Percentiles rank a stretch among this genome's conserved stretches.
phyloP scores from a whole-genome alignment of 2,113 vertebrate species.

The Colossoma macropomum region DNA sequence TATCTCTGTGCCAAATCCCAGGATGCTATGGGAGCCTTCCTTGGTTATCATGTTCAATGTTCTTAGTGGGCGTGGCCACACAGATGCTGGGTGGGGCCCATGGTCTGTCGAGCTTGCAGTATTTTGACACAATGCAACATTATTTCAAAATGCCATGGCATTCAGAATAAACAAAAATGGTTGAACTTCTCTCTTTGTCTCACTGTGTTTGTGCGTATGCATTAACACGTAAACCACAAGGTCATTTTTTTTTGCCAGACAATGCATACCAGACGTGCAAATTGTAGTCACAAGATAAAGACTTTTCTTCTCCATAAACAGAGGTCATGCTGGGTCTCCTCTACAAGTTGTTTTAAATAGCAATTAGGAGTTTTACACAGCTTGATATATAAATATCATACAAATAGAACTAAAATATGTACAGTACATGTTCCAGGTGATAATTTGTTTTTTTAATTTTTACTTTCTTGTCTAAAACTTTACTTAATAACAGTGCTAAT shows the following conservation, averaged over 20 bases:
- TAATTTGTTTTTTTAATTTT: too few relatives aligned
- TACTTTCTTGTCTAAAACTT: too few relatives aligned
- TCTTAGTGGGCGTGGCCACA: slow-evolving; percentile 17
- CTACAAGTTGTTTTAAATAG: too few relatives aligned
- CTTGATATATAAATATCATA: too few relatives aligned
- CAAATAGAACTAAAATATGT: too few relatives aligned
- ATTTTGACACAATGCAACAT: slow-evolving; percentile 53
- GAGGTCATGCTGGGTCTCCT: too few relatives aligned
- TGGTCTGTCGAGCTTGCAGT: slow-evolving; percentile 40
- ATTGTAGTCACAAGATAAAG: not conserved
- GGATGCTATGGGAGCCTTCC: slow-evolving; percentile 42
- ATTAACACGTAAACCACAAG: too few relatives aligned
- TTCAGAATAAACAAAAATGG: slow-evolving; percentile 67
- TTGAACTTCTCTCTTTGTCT: not conserved
- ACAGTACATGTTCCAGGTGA: too few relatives aligned
- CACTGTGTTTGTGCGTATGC: not conserved
- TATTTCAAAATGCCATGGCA: slow-evolving; percentile 56
- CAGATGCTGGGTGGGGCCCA: slow-evolving; percentile 46
- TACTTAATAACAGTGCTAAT: too few relatives aligned
- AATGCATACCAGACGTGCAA: not conserved
- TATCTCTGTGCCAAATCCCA: slow-evolving; percentile 63
- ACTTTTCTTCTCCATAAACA: too few relatives aligned
- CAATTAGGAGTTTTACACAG: too few relatives aligned
- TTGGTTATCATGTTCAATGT: slow-evolving; percentile 39
- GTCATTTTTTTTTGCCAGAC: too few relatives aligned